Conservation (phyloP, 2,113 vertebrate species). For the Centropristis striata region DNA sequence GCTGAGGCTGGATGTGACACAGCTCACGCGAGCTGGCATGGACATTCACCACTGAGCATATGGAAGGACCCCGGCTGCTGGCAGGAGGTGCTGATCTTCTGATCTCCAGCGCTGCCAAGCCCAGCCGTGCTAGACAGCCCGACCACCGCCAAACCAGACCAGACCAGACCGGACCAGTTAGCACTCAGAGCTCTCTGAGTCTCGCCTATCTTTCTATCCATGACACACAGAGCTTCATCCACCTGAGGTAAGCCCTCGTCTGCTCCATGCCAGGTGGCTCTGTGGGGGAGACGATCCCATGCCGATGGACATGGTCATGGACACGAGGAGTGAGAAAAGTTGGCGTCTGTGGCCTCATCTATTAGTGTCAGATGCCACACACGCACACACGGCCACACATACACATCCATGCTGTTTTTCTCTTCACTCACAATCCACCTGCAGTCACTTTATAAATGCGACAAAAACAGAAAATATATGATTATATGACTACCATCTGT, state of each 20-base stretch:
- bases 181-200: slow-evolving; percentile 39
- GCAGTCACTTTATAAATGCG: background rate
- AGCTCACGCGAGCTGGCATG: slow-evolving; percentile 59
- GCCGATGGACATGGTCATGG: slow-evolving; percentile 62
- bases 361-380: slow-evolving; percentile 59
- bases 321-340: slow-evolving; percentile 54
- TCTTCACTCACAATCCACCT: background rate
- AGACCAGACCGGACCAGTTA: slow-evolving; percentile 74
- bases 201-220: slow-evolving; percentile 26
- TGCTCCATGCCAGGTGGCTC: slow-evolving; percentile 68
- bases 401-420: background rate
- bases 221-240: slow-evolving; percentile 38
- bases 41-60: slow-evolving; percentile 78
- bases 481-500: background rate
- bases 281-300: slow-evolving; percentile 59
- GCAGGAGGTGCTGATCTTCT: slow-evolving; percentile 78
- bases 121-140: slow-evolving; percentile 77
- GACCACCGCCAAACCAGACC: slow-evolving; percentile 69
- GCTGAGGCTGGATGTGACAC: slow-evolving; percentile 68
- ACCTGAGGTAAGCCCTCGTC: slow-evolving; percentile 59
- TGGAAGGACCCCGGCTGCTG: slow-evolving; percentile 79
- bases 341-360: slow-evolving; percentile 41
- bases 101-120: slow-evolving; percentile 75
- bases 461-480: background rate
- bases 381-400: slow-evolving; percentile 14